A percentile compares a stretch with the other conserved stretches of the same genome.
Evolutionary conservation across 1,140 invertebrate genomes (phyloP).

Genomic region (Paralvinella palmiformis): DNA sequence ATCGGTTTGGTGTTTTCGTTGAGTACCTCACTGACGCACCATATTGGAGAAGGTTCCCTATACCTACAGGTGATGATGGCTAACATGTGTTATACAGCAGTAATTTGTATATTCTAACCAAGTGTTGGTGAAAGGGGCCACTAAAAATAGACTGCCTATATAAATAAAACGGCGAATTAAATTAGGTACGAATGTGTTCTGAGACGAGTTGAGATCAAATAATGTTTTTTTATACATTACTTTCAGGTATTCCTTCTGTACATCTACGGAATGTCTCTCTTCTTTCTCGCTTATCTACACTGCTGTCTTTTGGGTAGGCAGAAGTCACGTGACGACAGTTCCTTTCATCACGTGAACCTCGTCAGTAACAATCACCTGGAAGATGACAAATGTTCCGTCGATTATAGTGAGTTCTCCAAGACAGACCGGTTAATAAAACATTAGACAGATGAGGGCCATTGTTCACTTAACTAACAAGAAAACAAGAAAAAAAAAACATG

Average conservation of each 20-base stretch:
- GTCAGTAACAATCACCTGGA: neutral
- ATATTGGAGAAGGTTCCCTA: neutral
- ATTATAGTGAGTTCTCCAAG: neutral
- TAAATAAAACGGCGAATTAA: neutral
- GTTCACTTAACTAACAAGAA: neutral
- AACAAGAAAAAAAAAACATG: too few relatives aligned
- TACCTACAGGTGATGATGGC: slow-evolving; percentile 9
- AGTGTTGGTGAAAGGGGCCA: neutral
- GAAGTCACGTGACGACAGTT: neutral
- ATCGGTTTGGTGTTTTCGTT: slow-evolving; percentile 11
- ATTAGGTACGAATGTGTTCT: neutral
- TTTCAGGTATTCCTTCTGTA: slow-evolving; percentile 16
- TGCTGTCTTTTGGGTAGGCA: neutral
- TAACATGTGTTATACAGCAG: neutral
- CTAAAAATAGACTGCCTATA: neutral
- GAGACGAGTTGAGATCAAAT: neutral
- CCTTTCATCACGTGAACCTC: neutral
- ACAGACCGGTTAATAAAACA: neutral
- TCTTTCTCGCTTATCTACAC: slow-evolving; percentile 18
- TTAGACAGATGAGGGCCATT: neutral
- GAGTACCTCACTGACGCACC: neutral
- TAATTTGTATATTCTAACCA: neutral
- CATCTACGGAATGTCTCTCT: slow-evolving; percentile 17
- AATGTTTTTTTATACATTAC: neutral
- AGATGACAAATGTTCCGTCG: neutral